Conservation (phyloP, 2,797 vertebrate genomes). For the Falco cherrug region DNA sequence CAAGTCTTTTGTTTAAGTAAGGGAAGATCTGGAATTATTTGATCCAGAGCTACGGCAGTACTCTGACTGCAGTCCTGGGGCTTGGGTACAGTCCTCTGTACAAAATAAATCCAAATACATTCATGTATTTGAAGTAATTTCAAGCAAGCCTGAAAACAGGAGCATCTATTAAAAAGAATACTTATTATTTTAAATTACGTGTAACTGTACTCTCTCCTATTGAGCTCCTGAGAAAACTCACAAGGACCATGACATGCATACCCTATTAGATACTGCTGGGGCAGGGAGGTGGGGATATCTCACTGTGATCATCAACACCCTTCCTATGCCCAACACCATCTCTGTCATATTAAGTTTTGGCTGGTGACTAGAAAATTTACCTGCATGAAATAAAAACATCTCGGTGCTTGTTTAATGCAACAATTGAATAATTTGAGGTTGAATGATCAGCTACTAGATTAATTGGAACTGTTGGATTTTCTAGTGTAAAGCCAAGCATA, state of each 20-base stretch:
- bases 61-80: not conserved
- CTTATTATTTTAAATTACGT: not conserved
- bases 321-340: not conserved
- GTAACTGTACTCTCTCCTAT: not conserved
- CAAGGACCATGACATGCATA: not conserved
- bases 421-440: not conserved
- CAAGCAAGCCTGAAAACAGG: not conserved
- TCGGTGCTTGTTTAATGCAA: not conserved
- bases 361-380: not conserved
- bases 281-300: not conserved
- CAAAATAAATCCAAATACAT: not conserved
- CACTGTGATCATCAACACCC: not conserved
- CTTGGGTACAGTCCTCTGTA: fast-evolving
- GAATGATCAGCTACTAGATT: not conserved
- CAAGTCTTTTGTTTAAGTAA: not conserved
- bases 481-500: not conserved
- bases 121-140: not conserved
- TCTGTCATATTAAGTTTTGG: not conserved
- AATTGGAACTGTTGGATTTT: not conserved
- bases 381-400: not conserved
- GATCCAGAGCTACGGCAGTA: not conserved
- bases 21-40: not conserved
- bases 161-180: not conserved
- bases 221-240: not conserved
- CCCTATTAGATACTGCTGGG: not conserved